Conservation (phyloP, 1,140 invertebrate genomes). For the Trichogramma pretiosum region DNA sequence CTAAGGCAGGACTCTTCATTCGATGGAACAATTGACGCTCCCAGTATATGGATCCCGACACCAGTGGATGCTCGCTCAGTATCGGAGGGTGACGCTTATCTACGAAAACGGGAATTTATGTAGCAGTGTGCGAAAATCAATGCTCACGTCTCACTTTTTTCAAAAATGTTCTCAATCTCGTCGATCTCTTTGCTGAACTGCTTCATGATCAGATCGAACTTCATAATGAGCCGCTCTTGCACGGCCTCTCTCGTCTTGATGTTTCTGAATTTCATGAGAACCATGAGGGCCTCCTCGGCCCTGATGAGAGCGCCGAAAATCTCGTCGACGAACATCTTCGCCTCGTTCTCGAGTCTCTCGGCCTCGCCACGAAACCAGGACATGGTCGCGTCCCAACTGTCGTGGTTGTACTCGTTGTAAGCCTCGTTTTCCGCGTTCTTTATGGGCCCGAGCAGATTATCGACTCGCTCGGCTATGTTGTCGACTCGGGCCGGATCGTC, state of each 20-base stretch:
- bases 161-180: slow-evolving; percentile 56
- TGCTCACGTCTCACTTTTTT: slow-evolving; percentile 47
- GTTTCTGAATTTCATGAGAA: slow-evolving; percentile 71
- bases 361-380: slow-evolving; percentile 67
- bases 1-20: slow-evolving; percentile 67
- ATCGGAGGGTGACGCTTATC: slow-evolving; percentile 64
- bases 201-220: slow-evolving; percentile 76
- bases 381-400: slow-evolving; percentile 76
- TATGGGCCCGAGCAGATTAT: slow-evolving; percentile 63
- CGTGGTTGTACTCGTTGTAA: slow-evolving; percentile 63
- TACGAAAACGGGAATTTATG: too few species aligned
- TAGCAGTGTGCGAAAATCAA: too few species aligned
- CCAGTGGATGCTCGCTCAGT: slow-evolving; percentile 64
- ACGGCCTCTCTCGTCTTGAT: slow-evolving; percentile 67
- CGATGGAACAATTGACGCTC: slow-evolving; percentile 64
- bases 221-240: slow-evolving; percentile 61
- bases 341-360: slow-evolving; percentile 65
- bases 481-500: slow-evolving; percentile 77
- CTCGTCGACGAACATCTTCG: slow-evolving; percentile 74
- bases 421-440: slow-evolving; percentile 70
- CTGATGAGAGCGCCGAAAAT: slow-evolving; percentile 65
- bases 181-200: slow-evolving; percentile 77
- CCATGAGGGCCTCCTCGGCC: slow-evolving; percentile 68
- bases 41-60: slow-evolving; percentile 78
- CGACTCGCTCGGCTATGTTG: slow-evolving; percentile 63